Conservation (phyloP, 1,140 invertebrate species). For the Drosophila aff. region DNA sequence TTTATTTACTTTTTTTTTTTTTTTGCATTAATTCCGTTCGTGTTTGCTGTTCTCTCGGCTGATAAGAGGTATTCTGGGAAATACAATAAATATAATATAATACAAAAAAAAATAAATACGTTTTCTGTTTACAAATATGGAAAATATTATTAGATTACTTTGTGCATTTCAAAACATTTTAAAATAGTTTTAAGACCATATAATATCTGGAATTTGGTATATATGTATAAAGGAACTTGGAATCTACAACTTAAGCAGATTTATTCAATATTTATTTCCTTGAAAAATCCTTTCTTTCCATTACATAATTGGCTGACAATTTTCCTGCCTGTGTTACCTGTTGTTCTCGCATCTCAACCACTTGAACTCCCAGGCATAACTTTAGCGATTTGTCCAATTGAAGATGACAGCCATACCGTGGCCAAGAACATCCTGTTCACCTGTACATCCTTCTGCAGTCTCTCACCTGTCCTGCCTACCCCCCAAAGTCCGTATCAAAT, state of each 20-base stretch:
- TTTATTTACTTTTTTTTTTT: conserved; percentile 16
- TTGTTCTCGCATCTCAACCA: neutral
- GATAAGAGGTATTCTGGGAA: conserved; percentile 43
- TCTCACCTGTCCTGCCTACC: neutral
- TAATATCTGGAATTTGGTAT: neutral
- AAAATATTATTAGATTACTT: neutral
- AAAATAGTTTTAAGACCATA: neutral
- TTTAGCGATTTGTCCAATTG: conserved; percentile 57
- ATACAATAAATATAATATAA: too few species aligned
- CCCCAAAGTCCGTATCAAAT: conserved; percentile 46
- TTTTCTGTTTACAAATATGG: neutral
- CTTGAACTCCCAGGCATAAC: conserved; percentile 16
- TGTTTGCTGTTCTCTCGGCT: conserved; percentile 15
- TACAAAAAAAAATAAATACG: neutral
- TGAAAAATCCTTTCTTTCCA: neutral
- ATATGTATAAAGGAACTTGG: neutral
- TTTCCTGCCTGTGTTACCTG: conserved; percentile 2
- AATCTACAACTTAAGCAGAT: neutral
- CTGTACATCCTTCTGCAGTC: neutral
- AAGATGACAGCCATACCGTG: conserved; percentile 32
- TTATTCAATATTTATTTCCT: neutral
- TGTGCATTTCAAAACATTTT: too few species aligned
- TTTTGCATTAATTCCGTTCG: conserved; percentile 18
- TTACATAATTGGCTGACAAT: conserved; percentile 7
- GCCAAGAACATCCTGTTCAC: conserved; percentile 66